A percentile compares a stretch with the other conserved stretches of the same genome.
Evolutionary conservation across 2,797 vertebrate genomes (phyloP).

Genomic region (Melanotaenia nigrans): DNA sequence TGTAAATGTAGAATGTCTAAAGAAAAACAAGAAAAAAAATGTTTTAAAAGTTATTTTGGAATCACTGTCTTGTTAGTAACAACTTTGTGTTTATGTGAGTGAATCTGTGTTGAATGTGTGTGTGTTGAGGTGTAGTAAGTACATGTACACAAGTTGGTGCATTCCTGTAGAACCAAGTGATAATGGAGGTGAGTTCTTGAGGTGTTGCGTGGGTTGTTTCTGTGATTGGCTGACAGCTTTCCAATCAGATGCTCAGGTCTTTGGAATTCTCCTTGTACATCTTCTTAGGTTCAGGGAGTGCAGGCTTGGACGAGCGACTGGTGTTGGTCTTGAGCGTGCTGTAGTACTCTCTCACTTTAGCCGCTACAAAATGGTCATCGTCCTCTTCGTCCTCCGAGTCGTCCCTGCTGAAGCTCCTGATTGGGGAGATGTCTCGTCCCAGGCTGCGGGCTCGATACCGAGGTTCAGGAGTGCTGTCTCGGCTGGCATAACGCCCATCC

Average conservation of each 20-base stretch:
- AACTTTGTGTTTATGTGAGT: slow-evolving; percentile 61
- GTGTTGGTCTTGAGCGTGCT: slow-evolving; percentile 76
- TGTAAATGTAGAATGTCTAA: slow-evolving; percentile 79
- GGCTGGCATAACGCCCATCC: slow-evolving; percentile 39
- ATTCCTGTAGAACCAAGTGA: slow-evolving; percentile 56
- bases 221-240: slow-evolving; percentile 53
- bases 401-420: slow-evolving; percentile 79
- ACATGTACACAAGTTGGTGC: slow-evolving; percentile 43
- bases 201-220: slow-evolving; percentile 55
- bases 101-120: slow-evolving; percentile 12
- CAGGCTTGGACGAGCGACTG: slow-evolving; percentile 71
- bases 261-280: slow-evolving; percentile 93
- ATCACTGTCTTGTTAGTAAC: slow-evolving; percentile 76
- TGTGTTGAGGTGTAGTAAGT: slow-evolving; percentile 7
- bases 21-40: slow-evolving; percentile 66
- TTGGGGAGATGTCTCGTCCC: slow-evolving; percentile 86
- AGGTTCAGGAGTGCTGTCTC: slow-evolving; percentile 78
- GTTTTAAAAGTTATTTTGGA: slow-evolving; percentile 77
- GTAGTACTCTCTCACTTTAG: slow-evolving; percentile 85
- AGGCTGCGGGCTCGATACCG: slow-evolving; percentile 78
- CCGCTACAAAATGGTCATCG: slow-evolving; percentile 74
- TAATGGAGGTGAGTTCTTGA: slow-evolving; percentile 59
- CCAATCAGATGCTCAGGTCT: slow-evolving; percentile 96
- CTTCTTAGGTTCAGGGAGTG: slow-evolving; percentile 85
- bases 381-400: slow-evolving; percentile 86